phyloP scores from a whole-genome alignment of 2,113 vertebrate species.

The Ardeotis arabs region DNA sequence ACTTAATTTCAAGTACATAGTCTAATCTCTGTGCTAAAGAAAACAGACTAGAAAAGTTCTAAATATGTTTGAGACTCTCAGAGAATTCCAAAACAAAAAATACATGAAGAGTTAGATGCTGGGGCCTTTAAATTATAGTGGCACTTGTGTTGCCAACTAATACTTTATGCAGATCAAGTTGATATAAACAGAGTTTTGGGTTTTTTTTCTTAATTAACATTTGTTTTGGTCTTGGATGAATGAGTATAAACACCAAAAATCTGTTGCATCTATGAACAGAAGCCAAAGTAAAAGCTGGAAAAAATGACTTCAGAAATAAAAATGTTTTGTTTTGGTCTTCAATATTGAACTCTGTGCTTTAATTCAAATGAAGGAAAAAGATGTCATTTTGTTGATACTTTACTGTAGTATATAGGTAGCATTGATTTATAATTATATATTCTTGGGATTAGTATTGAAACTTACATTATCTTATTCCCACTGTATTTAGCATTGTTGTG shows the following conservation, averaged over 20 bases:
- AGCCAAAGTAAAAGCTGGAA: conserved; percentile 62
- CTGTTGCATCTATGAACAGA: conserved; percentile 66
- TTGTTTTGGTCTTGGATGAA: conserved; percentile 72
- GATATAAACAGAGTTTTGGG: conserved; percentile 59
- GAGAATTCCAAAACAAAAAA: neutral
- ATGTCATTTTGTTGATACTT: conserved; percentile 4
- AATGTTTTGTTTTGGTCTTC: conserved; percentile 37
- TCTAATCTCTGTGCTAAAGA: neutral
- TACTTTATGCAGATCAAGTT: conserved; percentile 1
- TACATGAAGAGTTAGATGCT: neutral
- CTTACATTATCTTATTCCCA: neutral
- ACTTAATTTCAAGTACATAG: neutral
- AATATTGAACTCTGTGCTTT: conserved; percentile 6
- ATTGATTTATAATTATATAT: conserved; percentile 16
- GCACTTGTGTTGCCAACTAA: neutral
- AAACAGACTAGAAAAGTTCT: neutral
- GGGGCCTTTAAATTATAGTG: neutral
- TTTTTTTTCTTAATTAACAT: conserved; percentile 75
- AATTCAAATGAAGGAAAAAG: conserved; percentile 34
- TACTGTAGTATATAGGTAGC: neutral
- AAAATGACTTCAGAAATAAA: conserved; percentile 59
- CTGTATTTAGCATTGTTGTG: neutral
- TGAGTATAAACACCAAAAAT: conserved; percentile 69
- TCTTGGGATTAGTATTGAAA: neutral
- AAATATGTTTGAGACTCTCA: neutral